Base-by-base conservation (phyloP, 2,113 vertebrate species). In the Poecilia latipinna region DNA sequence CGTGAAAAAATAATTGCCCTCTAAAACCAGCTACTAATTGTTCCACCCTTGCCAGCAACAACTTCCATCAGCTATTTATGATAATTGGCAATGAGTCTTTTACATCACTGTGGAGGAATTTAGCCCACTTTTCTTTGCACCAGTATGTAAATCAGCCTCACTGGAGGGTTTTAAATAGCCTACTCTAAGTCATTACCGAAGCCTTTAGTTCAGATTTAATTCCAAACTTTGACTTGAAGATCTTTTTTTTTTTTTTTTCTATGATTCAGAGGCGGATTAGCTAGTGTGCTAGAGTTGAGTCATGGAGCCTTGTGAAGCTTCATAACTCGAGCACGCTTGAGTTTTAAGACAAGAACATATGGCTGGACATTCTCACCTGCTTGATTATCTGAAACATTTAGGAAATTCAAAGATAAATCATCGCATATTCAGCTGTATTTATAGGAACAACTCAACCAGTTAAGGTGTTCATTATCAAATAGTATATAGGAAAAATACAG, bases 401-500 rank as follows among this genome's bases (percentile, higher is more conserved):
- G 44, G 54, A 76, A 48, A 87, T 66, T 78, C 48, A 74, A 26
- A 68, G 42, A 73, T 71, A 24, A 84, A 62, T 76, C 70, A 42
- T 12, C 44, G 61, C 83, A 78, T 79, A 84, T 78, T 62, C 61
- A 80, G 69, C 2, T 79, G 78, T 83, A 82, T 82, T 71, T 77
- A 78, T 76, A 82, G 73, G 12, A 84, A 77, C 66, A 77, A 64
- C 61, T 81, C 67, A 61, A 4, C 12, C 39, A 68, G 31, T 77
- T 84, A 60, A 75, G 84, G 77, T 89, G 80, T 77, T 67, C 77
- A 86, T 75, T 44, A 74, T 79, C 82, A 57, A 78, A 61, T 74
- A 62, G 77, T 70, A 72, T 83, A 85, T 88, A 69, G 72, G 26
- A 60, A 82, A 82, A 84, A 82, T 64, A 71, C 57, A 85, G 68